Percentiles rank a stretch among this genome's conserved stretches.
These are phyloP conservation scores for Equus quagga DNA, from an alignment of 2,113 vertebrate genomes.

Conservation along the genomic window DNA sequence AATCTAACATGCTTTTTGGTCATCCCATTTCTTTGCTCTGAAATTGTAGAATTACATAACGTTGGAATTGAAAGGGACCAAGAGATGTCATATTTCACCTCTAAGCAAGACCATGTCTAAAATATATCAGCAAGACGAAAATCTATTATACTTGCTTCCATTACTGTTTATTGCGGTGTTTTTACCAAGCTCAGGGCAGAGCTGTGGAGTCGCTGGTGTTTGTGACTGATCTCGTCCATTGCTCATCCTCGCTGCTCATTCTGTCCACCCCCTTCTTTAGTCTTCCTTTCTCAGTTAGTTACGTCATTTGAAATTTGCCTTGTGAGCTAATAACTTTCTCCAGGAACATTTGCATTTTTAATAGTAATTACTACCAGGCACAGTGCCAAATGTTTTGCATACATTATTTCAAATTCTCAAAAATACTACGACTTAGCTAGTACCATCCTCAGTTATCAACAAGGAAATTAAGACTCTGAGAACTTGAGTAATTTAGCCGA, in stretches of 20 bases:
- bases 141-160: background rate
- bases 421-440: background rate
- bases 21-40: background rate
- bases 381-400: background rate
- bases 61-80: background rate
- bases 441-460: background rate
- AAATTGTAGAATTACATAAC: background rate
- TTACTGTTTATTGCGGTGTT: background rate
- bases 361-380: background rate
- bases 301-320: background rate
- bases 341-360: slow-evolving; percentile 17
- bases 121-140: background rate
- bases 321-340: background rate
- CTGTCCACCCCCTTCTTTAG: background rate
- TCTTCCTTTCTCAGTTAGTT: background rate
- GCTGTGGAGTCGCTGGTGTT: background rate
- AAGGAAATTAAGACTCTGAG: background rate
- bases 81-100: background rate
- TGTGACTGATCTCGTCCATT: background rate
- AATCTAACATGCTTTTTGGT: background rate
- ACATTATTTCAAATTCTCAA: background rate
- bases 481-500: background rate
- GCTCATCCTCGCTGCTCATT: background rate
- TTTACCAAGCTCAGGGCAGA: background rate
- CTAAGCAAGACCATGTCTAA: background rate